These are phyloP conservation scores for Pluvialis apricaria DNA, from an alignment of 2,113 vertebrate species.

Conservation along the genomic window DNA sequence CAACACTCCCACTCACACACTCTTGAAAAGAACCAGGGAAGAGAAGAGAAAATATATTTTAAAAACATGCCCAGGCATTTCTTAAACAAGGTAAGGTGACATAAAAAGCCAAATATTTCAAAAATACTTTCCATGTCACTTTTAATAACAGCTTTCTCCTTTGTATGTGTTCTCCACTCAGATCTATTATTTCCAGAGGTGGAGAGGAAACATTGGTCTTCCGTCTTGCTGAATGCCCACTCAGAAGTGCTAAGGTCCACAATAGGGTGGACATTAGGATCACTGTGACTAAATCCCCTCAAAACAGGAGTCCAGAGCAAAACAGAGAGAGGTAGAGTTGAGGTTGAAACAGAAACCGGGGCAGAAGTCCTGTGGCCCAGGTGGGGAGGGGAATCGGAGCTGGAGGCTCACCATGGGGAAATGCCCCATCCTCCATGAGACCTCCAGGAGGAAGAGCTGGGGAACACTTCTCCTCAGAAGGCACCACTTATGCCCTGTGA, in stretches of 20 bases:
- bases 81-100: constrained; percentile 3
- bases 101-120: neutral
- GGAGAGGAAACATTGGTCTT: neutral
- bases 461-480: neutral
- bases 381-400: neutral
- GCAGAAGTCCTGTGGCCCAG: neutral
- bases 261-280: neutral
- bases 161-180: neutral
- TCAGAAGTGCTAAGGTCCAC: neutral
- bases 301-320: neutral
- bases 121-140: neutral
- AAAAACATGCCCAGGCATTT: neutral
- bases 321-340: neutral
- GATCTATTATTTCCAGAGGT: neutral
- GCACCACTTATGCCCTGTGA: neutral
- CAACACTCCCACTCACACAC: constrained; percentile 25
- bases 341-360: neutral
- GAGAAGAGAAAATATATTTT: neutral
- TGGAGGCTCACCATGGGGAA: neutral
- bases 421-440: neutral
- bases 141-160: neutral
- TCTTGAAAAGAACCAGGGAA: neutral
- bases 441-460: neutral
- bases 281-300: neutral
- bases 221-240: neutral